Evolutionary conservation across 2,888 invertebrate genomes (phyloP).

Genomic region (Isoperla grammatica): DNA sequence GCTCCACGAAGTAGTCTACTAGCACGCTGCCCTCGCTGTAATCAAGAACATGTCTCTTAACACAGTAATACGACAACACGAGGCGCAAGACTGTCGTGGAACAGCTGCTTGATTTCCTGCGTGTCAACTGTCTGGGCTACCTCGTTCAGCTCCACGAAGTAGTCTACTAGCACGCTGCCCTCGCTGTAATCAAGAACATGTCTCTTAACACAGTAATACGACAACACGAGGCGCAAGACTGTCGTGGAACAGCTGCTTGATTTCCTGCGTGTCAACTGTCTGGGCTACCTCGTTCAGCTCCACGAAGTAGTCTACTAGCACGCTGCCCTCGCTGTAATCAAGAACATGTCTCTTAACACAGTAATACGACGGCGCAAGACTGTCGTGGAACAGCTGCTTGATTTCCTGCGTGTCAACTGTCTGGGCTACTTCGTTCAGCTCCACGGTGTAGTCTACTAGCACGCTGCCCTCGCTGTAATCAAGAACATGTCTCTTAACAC

Average conservation of each 20-base stretch:
- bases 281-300: conserved; percentile 70
- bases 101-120: conserved; percentile 61
- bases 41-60: conserved; percentile 23
- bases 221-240: conserved; percentile 50
- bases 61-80: background rate
- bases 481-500: background rate
- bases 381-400: conserved; percentile 60
- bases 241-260: conserved; percentile 63
- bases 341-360: background rate
- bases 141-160: conserved; percentile 76
- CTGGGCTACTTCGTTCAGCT: conserved; percentile 67
- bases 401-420: conserved; percentile 66
- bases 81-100: conserved; percentile 49
- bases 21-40: conserved; percentile 76
- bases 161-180: conserved; percentile 84
- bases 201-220: background rate
- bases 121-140: conserved; percentile 65
- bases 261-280: conserved; percentile 63
- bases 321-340: conserved; percentile 67
- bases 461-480: conserved; percentile 71
- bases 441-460: conserved; percentile 81
- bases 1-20: conserved; percentile 81
- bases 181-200: conserved; percentile 49
- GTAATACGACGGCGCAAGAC: conserved; percentile 33
- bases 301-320: conserved; percentile 82